These are phyloP conservation scores for Sebastes hopkinsi DNA, from an alignment of 2,797 vertebrate species.

Conservation along the genomic window DNA sequence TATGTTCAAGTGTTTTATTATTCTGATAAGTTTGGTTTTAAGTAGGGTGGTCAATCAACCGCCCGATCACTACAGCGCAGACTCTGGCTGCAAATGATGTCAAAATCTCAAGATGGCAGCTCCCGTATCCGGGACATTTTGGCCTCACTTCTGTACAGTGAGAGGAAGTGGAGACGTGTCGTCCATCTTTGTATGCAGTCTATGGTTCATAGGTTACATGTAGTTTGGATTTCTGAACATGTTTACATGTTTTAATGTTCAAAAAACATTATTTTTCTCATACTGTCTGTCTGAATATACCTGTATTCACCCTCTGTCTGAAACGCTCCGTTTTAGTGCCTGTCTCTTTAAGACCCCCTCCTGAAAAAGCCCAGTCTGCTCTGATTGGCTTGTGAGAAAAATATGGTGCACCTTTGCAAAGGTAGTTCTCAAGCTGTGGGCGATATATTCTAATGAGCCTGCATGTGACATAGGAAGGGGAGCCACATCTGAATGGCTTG, in stretches of 20 bases:
- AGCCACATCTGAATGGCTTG: background rate
- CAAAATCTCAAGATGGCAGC: no score
- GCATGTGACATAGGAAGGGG: background rate
- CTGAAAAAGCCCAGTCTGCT: background rate
- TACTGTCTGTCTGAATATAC: background rate
- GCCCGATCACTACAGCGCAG: no score
- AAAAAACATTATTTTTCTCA: background rate
- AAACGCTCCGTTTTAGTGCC: no score
- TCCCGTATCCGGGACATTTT: no score
- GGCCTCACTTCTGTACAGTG: no score
- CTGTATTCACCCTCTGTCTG: background rate
- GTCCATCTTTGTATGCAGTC: no score
- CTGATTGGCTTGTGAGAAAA: background rate
- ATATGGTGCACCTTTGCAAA: background rate
- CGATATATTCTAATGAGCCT: background rate
- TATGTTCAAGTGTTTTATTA: no score
- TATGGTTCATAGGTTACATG: background rate
- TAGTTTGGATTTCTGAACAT: background rate
- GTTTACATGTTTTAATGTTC: background rate
- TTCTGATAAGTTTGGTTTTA: no score
- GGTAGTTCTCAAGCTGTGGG: background rate
- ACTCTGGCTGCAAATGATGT: no score
- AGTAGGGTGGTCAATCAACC: no score
- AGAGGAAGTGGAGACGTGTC: no score
- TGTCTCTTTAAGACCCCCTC: no score